phyloP scores from a whole-genome alignment of 2,797 vertebrate genomes.

The Bufotes viridis region DNA sequence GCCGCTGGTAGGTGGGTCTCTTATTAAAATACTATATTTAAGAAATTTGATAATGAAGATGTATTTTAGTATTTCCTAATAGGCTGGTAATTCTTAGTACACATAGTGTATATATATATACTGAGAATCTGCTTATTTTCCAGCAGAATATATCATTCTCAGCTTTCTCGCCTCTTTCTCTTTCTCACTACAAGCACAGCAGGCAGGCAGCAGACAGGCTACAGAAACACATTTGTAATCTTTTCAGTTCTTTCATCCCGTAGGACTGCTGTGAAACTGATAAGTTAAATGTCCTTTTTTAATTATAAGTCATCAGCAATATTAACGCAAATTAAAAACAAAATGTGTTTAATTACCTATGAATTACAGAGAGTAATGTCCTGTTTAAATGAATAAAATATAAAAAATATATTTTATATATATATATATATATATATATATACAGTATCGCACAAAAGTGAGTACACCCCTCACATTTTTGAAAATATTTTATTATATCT shows the following conservation, averaged over 20 bases:
- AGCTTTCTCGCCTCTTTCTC: neutral
- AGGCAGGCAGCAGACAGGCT: neutral
- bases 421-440: no score
- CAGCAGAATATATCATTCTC: neutral
- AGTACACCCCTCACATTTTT: no score
- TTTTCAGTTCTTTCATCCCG: neutral
- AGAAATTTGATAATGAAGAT: no score
- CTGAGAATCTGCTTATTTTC: neutral
- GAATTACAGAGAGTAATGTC: neutral
- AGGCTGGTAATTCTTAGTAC: no score
- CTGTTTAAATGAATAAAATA: neutral
- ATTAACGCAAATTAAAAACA: neutral
- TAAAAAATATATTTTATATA: neutral
- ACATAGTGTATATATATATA: neutral
- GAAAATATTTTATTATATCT: no score
- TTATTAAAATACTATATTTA: no score
- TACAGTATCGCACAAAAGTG: no score
- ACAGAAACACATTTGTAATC: neutral
- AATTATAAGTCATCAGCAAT: neutral
- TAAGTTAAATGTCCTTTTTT: slow-evolving; percentile 12
- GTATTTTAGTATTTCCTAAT: no score
- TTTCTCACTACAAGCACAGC: neutral
- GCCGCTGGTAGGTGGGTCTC: no score
- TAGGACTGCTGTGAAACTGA: slow-evolving; percentile 19
- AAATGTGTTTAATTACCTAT: neutral